Evolutionary conservation across 2,113 vertebrate species (phyloP).

Genomic region (Lynx canadensis): DNA sequence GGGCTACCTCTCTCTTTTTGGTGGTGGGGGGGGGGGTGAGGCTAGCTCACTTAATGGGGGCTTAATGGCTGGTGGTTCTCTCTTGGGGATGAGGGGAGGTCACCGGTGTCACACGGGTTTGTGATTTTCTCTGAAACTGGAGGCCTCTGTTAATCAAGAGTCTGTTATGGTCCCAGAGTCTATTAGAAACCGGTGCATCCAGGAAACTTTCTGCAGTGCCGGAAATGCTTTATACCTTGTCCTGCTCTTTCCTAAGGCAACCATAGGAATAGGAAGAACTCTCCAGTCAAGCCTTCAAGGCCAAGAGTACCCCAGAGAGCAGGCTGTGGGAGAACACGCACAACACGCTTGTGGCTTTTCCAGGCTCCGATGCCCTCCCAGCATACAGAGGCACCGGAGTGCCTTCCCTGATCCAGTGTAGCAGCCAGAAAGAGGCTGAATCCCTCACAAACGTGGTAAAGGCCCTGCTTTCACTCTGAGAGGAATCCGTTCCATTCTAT

Average conservation of each 20-base stretch:
- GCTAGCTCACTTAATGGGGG: neutral
- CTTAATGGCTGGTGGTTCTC: neutral
- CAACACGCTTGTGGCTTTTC: neutral
- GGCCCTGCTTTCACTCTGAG: neutral
- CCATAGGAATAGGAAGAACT: neutral
- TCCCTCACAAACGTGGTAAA: neutral
- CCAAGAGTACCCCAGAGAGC: neutral
- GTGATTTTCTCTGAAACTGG: slow-evolving; percentile 31
- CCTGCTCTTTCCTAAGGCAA: neutral
- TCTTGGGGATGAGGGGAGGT: neutral
- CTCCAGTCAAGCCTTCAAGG: neutral
- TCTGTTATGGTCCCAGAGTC: neutral
- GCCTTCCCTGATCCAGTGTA: neutral
- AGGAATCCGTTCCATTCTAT: neutral
- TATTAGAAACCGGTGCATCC: neutral
- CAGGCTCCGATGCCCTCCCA: neutral
- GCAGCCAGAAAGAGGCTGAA: neutral
- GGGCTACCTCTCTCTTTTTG: neutral
- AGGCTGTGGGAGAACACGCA: neutral
- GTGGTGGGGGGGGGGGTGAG: no score
- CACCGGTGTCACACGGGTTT: neutral
- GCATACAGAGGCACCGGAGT: neutral
- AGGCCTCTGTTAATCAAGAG: neutral
- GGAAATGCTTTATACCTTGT: neutral
- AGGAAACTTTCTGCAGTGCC: neutral